Conservation (phyloP, 2,888 invertebrate genomes). For the Melanostoma mellinum region DNA sequence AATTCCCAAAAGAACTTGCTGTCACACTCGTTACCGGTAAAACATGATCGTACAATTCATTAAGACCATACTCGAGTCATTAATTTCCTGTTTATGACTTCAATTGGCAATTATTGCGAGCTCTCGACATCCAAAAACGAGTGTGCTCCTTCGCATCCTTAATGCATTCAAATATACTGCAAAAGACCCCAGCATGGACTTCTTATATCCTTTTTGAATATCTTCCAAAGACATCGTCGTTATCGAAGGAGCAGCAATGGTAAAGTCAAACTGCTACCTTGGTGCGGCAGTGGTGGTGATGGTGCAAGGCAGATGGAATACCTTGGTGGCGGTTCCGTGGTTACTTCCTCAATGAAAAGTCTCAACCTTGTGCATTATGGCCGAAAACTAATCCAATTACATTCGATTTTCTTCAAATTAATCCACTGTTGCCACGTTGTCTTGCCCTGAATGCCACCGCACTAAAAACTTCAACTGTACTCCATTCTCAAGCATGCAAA, state of each 20-base stretch:
- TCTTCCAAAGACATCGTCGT: slow-evolving; percentile 11
- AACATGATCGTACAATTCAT: slow-evolving; percentile 67
- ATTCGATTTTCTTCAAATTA: slow-evolving; percentile 71
- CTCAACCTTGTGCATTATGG: slow-evolving; percentile 61
- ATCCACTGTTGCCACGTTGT: slow-evolving; percentile 62
- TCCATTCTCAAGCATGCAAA: slow-evolving; percentile 65
- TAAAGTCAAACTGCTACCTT: slow-evolving; percentile 19
- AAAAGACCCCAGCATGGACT: slow-evolving; percentile 27
- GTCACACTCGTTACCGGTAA: slow-evolving; percentile 47
- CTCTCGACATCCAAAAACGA: slow-evolving; percentile 37
- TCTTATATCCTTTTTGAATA: slow-evolving; percentile 44
- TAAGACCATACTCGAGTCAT: slow-evolving; percentile 65
- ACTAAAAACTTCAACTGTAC: slow-evolving; percentile 59
- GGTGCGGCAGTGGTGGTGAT: background rate
- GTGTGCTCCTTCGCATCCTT: slow-evolving; percentile 54
- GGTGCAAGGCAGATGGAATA: slow-evolving; percentile 1
- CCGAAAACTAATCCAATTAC: slow-evolving; percentile 71
- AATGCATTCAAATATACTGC: slow-evolving; percentile 55
- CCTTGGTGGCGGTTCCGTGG: slow-evolving; percentile 37
- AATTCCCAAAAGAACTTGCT: slow-evolving; percentile 20
- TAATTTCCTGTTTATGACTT: slow-evolving; percentile 72
- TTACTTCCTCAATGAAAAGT: slow-evolving; percentile 64
- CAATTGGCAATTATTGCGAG: slow-evolving; percentile 69
- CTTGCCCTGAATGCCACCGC: slow-evolving; percentile 11
- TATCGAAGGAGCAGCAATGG: background rate